Evolutionary conservation across 1,140 invertebrate genomes (phyloP).

Genomic region (Bombyx mandarina): DNA sequence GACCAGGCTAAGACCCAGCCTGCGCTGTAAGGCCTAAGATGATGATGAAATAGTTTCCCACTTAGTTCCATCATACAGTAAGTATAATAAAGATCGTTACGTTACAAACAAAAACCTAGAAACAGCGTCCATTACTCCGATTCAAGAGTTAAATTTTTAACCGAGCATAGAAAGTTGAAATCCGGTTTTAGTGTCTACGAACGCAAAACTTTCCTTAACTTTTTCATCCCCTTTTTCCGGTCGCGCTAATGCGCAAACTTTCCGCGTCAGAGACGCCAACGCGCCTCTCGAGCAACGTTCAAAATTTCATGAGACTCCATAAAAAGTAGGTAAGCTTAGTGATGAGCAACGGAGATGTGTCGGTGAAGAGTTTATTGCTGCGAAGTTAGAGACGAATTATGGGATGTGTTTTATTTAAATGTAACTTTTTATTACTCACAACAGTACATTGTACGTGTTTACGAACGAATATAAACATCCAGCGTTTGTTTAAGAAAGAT

Average conservation of each 20-base stretch:
- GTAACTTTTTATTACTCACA: not conserved
- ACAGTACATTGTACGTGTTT: too few species aligned
- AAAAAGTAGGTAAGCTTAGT: slow-evolving; percentile 3
- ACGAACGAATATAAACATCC: too few species aligned
- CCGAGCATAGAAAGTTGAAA: slow-evolving; percentile 9
- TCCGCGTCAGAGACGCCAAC: slow-evolving; percentile 17
- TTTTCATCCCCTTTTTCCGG: slow-evolving; percentile 34
- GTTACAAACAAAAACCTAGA: too few species aligned
- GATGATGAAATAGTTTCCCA: too few species aligned
- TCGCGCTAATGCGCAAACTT: slow-evolving; percentile 32
- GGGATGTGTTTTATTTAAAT: not conserved
- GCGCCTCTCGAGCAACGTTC: slow-evolving; percentile 16
- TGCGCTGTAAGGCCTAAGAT: too few species aligned
- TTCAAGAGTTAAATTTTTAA: slow-evolving; percentile 11
- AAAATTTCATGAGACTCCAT: slow-evolving; percentile 24
- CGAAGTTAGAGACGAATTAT: not conserved
- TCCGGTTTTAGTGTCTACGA: slow-evolving; percentile 18
- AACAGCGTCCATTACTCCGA: not conserved
- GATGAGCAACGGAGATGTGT: not conserved
- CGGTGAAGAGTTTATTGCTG: slow-evolving; percentile 1
- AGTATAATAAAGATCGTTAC: too few species aligned
- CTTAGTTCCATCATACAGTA: too few species aligned
- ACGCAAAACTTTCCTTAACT: slow-evolving; percentile 21
- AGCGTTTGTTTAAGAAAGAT: too few species aligned
- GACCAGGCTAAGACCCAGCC: too few species aligned